These are phyloP conservation scores for Eurystomus gularis DNA, from an alignment of 2,113 vertebrate species.

Conservation along the genomic window DNA sequence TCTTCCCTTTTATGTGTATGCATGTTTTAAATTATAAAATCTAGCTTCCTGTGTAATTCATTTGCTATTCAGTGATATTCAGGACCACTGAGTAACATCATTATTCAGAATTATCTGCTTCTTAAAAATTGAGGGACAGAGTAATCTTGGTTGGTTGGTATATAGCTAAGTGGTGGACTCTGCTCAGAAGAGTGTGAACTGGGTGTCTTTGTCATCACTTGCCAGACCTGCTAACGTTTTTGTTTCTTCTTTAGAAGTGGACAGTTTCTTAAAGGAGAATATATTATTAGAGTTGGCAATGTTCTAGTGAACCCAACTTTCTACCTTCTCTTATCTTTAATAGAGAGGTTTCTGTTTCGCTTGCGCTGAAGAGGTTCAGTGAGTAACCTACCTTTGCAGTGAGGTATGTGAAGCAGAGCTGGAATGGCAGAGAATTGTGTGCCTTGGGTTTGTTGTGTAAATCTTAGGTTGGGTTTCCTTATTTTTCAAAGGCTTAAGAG, in stretches of 20 bases:
- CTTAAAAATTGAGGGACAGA: neutral
- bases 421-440: neutral
- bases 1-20: neutral
- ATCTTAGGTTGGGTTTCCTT: neutral
- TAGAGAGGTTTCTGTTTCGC: neutral
- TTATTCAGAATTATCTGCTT: constrained; percentile 22
- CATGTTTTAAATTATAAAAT: constrained; percentile 24
- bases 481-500: constrained; percentile 9
- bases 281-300: neutral
- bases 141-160: neutral
- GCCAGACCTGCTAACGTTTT: neutral
- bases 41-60: neutral
- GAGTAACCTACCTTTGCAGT: neutral
- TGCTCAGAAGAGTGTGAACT: neutral
- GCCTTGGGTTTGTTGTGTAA: neutral
- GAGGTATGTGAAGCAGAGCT: neutral
- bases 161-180: neutral
- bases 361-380: neutral
- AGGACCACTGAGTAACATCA: neutral
- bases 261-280: neutral
- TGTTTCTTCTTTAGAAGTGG: neutral
- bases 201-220: neutral
- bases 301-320: neutral
- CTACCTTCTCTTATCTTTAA: neutral
- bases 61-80: neutral